A percentile compares a stretch with the other conserved stretches of the same genome.
These are phyloP conservation scores for Paramisgurnus dabryanus DNA, from an alignment of 2,113 vertebrate genomes.

Conservation along the genomic window DNA sequence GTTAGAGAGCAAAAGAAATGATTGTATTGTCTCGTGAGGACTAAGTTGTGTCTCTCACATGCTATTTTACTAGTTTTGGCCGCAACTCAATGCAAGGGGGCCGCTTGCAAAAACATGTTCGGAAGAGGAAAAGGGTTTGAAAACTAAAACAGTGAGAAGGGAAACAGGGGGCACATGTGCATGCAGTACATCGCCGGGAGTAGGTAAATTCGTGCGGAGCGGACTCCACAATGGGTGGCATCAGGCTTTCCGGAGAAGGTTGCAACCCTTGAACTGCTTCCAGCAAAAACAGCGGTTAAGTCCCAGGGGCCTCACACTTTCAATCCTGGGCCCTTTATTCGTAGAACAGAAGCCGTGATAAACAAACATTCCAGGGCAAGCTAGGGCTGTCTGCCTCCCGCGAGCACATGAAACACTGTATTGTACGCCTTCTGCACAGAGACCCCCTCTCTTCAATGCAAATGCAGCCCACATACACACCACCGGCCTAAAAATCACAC, in stretches of 20 bases:
- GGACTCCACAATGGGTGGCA: slow-evolving; percentile 60
- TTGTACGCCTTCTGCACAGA: slow-evolving; percentile 50
- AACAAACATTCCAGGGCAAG: slow-evolving; percentile 56
- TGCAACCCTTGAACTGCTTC: slow-evolving; percentile 56
- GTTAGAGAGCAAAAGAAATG: not conserved
- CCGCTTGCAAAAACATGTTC: slow-evolving; percentile 48
- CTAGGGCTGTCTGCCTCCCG: slow-evolving; percentile 49
- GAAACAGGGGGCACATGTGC: slow-evolving; percentile 32
- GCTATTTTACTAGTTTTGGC: slow-evolving; percentile 21
- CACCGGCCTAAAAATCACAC: slow-evolving; percentile 23
- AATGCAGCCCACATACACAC: slow-evolving; percentile 26
- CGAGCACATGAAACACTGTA: slow-evolving; percentile 49
- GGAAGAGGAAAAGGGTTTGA: slow-evolving; percentile 14
- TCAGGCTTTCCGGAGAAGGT: slow-evolving; percentile 51
- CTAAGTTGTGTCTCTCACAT: slow-evolving; percentile 3
- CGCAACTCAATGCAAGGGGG: slow-evolving; percentile 44
- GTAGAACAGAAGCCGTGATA: slow-evolving; percentile 59
- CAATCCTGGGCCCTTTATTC: slow-evolving; percentile 51
- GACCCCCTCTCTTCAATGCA: slow-evolving; percentile 31
- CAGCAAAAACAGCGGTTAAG: slow-evolving; percentile 57
- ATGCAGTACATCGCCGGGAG: slow-evolving; percentile 25
- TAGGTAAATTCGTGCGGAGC: slow-evolving; percentile 49
- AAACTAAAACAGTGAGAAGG: not conserved
- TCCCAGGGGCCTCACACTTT: slow-evolving; percentile 58
- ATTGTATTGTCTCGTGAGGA: slow-evolving; percentile 6